Evolutionary conservation across 1,140 invertebrate species (phyloP), one percentile per base, ranked within the genome.

Genomic region (Agrilus planipennis): DNA sequence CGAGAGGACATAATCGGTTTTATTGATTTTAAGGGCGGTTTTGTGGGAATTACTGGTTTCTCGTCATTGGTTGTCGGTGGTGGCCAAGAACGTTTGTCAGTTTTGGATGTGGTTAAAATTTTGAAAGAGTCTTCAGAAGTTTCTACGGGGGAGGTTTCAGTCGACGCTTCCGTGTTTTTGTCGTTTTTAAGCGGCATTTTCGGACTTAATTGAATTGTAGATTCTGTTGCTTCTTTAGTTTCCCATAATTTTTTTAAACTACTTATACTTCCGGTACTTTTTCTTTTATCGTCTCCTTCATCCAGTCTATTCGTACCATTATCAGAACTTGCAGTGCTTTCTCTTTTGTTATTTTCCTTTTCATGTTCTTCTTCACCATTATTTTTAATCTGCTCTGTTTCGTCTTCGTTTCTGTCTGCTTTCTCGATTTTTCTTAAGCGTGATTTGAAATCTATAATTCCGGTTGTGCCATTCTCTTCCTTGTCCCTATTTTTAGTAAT

Each of bases 191-290:
- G 54, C 16, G 67, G 64, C 31, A 77, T 54, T 50, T 79, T 79
- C 0, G 79, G 80, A 58, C 77, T 80, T 2, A 74, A 57, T 22
- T 78, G 72, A 20, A 60, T 54, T 6, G 40, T 41, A 21, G 37
- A 45, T 34, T 61, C 57, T 6, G 46, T 42, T 2, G 64, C 63
- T 53, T 79, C 77, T 55, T 75, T 81, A 27, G 78, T 77, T 64
- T 90, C 89, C 89, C 89, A 93, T 17, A 93, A 64, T 62, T 89
- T 89, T 57, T 91, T 92, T 46, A 93, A 69, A 58, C 84, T 92
- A 59, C 79, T 89, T 55, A 94, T 92, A 64, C 87, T 90, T 35
- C 89, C 88, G 21, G 87, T 90, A 58, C 87, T 91, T 34, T 84
- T 78, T n/a, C 88, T 68, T 59, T 92, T 92, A 53, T 89, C 85